Base-by-base conservation (phyloP, 2,888 invertebrate genomes). In the Himalopsyche tibetana region DNA sequence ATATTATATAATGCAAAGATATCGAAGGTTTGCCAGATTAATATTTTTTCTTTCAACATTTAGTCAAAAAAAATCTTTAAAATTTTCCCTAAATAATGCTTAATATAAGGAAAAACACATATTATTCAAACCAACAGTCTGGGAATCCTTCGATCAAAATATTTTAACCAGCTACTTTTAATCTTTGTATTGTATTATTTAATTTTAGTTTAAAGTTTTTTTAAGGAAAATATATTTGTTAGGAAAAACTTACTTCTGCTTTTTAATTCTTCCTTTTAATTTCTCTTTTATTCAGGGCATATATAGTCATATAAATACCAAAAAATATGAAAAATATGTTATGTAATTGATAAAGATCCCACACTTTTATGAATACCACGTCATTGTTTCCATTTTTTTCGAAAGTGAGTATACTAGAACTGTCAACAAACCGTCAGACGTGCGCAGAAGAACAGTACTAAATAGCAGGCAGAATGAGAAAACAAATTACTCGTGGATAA, bases 171-270 rank as follows among this genome's bases (percentile, higher is more conserved):
- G 19, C 15, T 74, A 74, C 15, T 28, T 36, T 74, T 74, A 74
- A 74, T 74, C 74, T 74, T 74, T 74, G 74, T 69, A 69, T 28
- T 69, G 69, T 69, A 36, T 69, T 69, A 69, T 69, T 69, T 69
- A 69, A 69, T 69, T 69, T 69, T 69, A 69, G 69, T 36, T 74
- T 15, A 74, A 74, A 12, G 74, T 74, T 36, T 74, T 36, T 74
- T 36, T 1, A 28, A 74, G 15, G 12, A 28, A 28, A 74, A 74
- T 74, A 74, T 74, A 74, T 74, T 15, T 74, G 74, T 74, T 74
- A 69, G 69, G 28, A 36, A 74, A 74, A 74, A 74, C 4, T 36
- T 74, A 74, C 36, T 38, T n/a, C 28, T 19, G 9, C 11, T 63
- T 63, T 63, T 63, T 28, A n/a, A 19, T 28, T 19, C 28, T 19